Conservation (phyloP, 2,888 invertebrate species). For the Nematopogon swammerdamellus region DNA sequence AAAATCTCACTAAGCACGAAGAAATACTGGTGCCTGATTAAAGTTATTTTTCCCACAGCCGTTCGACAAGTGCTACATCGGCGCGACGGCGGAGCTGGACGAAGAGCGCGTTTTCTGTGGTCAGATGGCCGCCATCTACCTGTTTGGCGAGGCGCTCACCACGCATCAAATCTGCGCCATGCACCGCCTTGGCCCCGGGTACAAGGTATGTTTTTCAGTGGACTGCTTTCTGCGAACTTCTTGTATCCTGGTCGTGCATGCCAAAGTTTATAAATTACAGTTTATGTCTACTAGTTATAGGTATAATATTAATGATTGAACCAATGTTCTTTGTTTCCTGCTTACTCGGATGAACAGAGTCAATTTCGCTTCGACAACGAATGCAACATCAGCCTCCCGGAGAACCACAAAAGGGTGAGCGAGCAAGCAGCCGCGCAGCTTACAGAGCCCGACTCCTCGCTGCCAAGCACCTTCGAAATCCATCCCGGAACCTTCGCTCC, state of each 20-base stretch:
- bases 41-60: too few species aligned
- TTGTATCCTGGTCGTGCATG: not conserved
- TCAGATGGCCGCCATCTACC: conserved; percentile 98
- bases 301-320: conserved; percentile 3
- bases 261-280: not conserved
- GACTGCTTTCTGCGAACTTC: not conserved
- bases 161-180: conserved; percentile 98
- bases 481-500: conserved; percentile 20
- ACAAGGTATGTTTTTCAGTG: conserved; percentile 84
- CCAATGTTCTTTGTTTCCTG: conserved; percentile 27
- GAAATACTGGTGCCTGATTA: too few species aligned
- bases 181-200: conserved; percentile 96
- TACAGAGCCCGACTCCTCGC: conserved; percentile 22
- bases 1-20: too few species aligned
- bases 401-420: conserved; percentile 98
- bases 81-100: conserved; percentile 94
- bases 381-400: conserved; percentile 95
- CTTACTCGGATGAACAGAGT: conserved; percentile 70
- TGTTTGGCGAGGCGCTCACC: conserved; percentile 95
- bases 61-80: conserved; percentile 99
- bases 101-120: conserved; percentile 98
- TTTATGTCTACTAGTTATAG: too few species aligned
- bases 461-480: conserved; percentile 2
- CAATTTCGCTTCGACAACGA: conserved; percentile 99
- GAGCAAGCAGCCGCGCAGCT: conserved; percentile 43